A percentile compares a stretch with the other conserved stretches of the same genome.
phyloP scores from a whole-genome alignment of 2,113 vertebrate genomes.

The Calidris pygmaea region DNA sequence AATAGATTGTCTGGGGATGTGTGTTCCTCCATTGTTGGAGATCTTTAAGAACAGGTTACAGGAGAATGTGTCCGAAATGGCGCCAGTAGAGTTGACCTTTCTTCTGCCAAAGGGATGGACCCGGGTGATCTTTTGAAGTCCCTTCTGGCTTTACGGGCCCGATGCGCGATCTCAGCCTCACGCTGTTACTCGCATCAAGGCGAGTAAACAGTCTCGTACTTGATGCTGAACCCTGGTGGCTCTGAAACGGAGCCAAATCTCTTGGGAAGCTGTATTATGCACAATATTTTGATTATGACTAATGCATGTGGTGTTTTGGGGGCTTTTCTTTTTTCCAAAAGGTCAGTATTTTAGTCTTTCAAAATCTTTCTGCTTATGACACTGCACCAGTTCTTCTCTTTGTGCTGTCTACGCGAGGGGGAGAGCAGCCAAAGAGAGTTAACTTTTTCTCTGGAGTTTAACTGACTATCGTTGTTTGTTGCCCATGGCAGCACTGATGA shows the following conservation, averaged over 20 bases:
- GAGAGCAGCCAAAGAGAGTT: neutral
- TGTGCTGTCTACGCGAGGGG: neutral
- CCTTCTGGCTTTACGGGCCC: neutral
- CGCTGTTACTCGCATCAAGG: neutral
- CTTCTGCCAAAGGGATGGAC: neutral
- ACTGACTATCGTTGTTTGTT: neutral
- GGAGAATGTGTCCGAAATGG: neutral
- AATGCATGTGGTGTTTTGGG: neutral
- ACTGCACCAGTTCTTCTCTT: neutral
- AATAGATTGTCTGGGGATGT: neutral
- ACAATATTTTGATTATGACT: slow-evolving; percentile 60
- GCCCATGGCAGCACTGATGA: neutral
- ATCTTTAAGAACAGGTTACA: neutral
- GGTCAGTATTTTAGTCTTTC: neutral
- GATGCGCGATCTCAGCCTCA: neutral
- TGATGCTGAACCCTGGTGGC: slow-evolving; percentile 2
- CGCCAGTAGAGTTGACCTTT: neutral
- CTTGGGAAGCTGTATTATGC: neutral
- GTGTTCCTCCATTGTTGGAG: neutral
- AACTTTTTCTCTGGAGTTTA: neutral
- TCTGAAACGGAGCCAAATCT: slow-evolving; percentile 1
- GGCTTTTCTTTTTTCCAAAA: neutral
- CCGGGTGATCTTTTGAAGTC: neutral
- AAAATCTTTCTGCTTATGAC: neutral
- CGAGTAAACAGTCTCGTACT: neutral